A percentile compares a stretch with the other conserved stretches of the same genome.
Conservation (phyloP, 2,113 vertebrate genomes). For the Cavia porcellus region DNA sequence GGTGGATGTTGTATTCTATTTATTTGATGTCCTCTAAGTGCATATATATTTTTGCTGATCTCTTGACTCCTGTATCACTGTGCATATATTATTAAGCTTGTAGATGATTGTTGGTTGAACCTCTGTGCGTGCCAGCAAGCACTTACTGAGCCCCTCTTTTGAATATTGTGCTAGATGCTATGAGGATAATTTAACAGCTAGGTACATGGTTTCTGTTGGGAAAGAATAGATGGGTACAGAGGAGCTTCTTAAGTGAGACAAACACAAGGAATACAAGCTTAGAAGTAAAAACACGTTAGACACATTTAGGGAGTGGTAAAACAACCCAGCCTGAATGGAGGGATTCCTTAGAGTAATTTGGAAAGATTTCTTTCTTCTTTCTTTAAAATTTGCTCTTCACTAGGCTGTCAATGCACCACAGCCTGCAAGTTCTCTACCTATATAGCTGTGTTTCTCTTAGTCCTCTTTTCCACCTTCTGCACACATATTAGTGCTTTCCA, state of each 20-base stretch:
- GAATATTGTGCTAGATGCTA: not conserved
- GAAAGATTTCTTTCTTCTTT: not conserved
- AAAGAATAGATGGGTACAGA: not conserved
- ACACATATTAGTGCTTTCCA: constrained; percentile 46
- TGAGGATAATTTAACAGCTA: not conserved
- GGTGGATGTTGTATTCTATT: not conserved
- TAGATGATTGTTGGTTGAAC: not conserved
- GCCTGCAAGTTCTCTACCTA: not conserved
- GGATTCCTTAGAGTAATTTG: not conserved
- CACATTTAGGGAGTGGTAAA: not conserved
- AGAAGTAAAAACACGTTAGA: not conserved
- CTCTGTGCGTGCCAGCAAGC: too few species aligned
- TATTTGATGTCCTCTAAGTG: not conserved
- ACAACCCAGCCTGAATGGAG: too few species aligned
- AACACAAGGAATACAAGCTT: not conserved
- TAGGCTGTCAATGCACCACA: not conserved
- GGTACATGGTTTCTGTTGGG: not conserved
- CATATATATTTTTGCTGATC: not conserved
- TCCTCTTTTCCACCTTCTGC: not conserved
- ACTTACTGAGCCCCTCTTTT: not conserved
- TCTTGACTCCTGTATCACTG: not conserved
- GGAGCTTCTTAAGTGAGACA: not conserved
- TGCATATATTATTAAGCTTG: not conserved
- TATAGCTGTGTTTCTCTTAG: not conserved
- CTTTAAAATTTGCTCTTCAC: not conserved